Evolutionary conservation across 2,113 vertebrate genomes (phyloP).

Genomic region (Pteruthius melanotis): DNA sequence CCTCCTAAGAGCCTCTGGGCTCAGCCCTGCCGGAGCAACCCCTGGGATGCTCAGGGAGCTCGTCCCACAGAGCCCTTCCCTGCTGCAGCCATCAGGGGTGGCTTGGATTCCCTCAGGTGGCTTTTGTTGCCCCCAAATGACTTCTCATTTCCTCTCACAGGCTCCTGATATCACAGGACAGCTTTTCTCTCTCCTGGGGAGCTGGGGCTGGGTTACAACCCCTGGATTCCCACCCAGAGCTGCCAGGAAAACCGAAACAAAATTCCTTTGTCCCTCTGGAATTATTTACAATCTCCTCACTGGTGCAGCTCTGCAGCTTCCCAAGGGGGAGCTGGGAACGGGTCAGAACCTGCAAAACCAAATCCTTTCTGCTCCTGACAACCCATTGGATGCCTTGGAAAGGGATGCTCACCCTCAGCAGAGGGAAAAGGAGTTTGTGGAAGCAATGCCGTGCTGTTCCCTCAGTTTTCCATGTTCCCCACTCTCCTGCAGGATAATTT

Average conservation of each 20-base stretch:
- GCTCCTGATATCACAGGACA: not conserved
- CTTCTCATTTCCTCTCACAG: not conserved
- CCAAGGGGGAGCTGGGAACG: not conserved
- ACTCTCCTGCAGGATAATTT: not conserved
- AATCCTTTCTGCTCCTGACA: rapidly evolving
- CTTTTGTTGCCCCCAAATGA: too few relatives aligned
- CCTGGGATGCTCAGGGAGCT: not conserved
- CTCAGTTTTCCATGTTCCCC: not conserved
- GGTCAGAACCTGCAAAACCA: not conserved
- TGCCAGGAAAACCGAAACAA: not conserved
- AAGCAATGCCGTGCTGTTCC: not conserved
- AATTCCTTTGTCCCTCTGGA: not conserved
- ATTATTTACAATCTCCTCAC: not conserved
- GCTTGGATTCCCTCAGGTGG: not conserved
- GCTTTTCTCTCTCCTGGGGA: not conserved
- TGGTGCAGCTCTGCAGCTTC: not conserved
- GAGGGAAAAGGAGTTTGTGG: not conserved
- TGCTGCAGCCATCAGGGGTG: not conserved
- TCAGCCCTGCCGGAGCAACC: not conserved
- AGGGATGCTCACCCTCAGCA: rapidly evolving
- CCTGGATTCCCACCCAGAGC: not conserved
- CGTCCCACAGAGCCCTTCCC: not conserved
- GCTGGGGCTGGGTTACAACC: not conserved
- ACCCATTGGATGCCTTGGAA: rapidly evolving
- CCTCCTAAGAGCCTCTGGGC: not conserved